These are phyloP conservation scores for Larimichthys crocea DNA, from an alignment of 2,113 vertebrate species.

Conservation along the genomic window DNA sequence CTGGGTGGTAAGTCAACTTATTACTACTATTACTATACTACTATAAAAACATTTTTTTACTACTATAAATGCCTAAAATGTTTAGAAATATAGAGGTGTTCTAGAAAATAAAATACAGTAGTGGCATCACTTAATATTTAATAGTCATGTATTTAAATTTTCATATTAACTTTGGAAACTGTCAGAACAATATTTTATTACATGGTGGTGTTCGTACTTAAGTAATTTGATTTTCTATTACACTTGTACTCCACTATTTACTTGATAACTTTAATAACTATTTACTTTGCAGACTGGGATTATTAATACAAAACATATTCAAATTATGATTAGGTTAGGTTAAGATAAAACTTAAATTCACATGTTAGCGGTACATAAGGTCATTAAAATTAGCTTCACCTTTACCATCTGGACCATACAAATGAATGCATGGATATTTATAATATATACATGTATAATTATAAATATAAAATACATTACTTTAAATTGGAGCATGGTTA, in stretches of 20 bases:
- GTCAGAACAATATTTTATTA: neutral
- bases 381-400: neutral
- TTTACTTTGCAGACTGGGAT: neutral
- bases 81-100: neutral
- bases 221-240: neutral
- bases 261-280: neutral
- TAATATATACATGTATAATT: no score
- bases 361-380: no score
- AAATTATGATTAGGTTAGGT: neutral
- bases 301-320: neutral
- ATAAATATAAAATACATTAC: neutral
- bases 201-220: neutral
- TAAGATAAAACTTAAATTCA: neutral
- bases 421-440: neutral
- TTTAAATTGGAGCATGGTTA: neutral
- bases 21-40: neutral
- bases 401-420: neutral
- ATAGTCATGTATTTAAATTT: neutral
- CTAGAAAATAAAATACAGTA: neutral
- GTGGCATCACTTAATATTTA: neutral
- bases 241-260: neutral
- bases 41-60: neutral
- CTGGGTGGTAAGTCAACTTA: constrained; percentile 14
- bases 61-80: neutral
- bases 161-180: neutral